Evolutionary conservation across 1,140 invertebrate genomes (phyloP), one percentile per base, ranked within the genome.

Genomic region (Drosophila ambigua): DNA sequence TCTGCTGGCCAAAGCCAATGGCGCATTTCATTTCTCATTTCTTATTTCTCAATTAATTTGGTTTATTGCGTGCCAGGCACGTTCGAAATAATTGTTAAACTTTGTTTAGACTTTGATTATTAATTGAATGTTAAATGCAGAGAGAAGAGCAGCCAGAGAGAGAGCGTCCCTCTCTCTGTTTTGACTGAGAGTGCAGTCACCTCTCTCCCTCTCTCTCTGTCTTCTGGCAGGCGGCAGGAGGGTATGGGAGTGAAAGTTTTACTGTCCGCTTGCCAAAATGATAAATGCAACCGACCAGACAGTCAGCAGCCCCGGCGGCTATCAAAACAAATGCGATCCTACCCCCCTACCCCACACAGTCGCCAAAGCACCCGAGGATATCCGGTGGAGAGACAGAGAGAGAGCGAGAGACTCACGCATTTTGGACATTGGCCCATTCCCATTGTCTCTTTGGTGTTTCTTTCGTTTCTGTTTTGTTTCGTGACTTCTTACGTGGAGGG

Each of bases 11-110:
- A 75, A 50, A 72, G 62, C 83, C 71, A 76, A 82, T 87, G 75
- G 75, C 83, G 83, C 83, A 88, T 87, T 87, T 82, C 54, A 73
- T 85, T 80, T n/a, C 20, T 20, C 83, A 88, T 87, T 87, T 82
- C 54, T 20, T 20, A 73, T 85, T 80, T n/a, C 39, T 49, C 48
- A 55, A 11, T 59, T 55, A 39, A 54, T 77, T 65, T 66, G 44
- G 24, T 74, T 66, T 64, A 67, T 67, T 85, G 77, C 64, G 54
- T 87, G 60, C 43, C 63, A 24, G 52, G 53, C 58, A 57, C 50
- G 51, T 58, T 35, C 35, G 41, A 52, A 79, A 45, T 67, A 79
- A 83, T 76, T 75, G 46, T 62, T 50, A 41, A 64, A 43, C 48
- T 49, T 4, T 24, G 23, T 4, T 72, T 72, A 50, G 79, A 39